Evolutionary conservation across 2,113 vertebrate species (phyloP), one percentile per base, ranked within the genome.

Genomic region (Proteles cristata): DNA sequence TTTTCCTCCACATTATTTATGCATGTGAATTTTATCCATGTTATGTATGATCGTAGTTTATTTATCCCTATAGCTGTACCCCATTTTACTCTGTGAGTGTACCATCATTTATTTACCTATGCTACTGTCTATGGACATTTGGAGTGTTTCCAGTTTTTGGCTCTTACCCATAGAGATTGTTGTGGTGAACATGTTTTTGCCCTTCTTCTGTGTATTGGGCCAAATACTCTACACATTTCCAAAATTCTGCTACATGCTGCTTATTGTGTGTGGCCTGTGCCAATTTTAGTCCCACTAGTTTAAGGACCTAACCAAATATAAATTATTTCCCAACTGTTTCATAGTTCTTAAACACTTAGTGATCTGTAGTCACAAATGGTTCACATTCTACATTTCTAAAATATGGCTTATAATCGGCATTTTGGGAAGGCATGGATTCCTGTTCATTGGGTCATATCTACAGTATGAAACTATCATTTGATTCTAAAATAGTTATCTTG

Each of bases 401-500:
- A 26, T 45, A 53, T 0, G 0, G 1, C 77, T 66, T 73, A 90
- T 65, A 77, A 26, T 71, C 0, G 1, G 25, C 16, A 85, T 23
- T 68, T 50, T 39, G 3, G 39, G 82, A 88, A 92, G 39, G 68
- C 7, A 14, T 25, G 35, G 9, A 26, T 88, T 93, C 26, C 35
- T 73, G 11, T 65, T 69, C 15, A 11, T 28, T 73, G 15, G 26
- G 11, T 48, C 35, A 31, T 11, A 35, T 19, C 74, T 48, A 23
- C 19, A 91, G 45, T 43, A 83, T 53, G n/a, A 96, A 96, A 89
- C 28, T 92, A 19, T 86, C 71, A 50, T 68, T 86, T 31, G 11
- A 66, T 92, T 86, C 25, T 35, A 55, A 97, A 97, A 92, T 31
- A 90, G 39, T 2, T 80, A n/a, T 87, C 39, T 39, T 39, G 39